Conservation (phyloP, 35 echinoderm and acorn worm species). For the Acanthaster planci region DNA sequence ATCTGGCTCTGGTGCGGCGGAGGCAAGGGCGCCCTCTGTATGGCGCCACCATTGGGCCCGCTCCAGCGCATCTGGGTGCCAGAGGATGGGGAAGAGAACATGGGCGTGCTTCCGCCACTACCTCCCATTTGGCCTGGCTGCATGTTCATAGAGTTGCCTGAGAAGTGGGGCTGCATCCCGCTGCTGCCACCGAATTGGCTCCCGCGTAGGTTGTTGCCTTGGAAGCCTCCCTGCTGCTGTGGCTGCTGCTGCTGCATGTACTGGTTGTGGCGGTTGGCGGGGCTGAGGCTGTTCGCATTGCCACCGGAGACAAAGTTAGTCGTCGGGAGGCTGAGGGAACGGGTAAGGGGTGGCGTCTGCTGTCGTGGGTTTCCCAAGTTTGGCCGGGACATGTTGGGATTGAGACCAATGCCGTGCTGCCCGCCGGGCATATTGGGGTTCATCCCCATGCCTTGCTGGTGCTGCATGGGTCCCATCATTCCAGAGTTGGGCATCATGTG, state of each 20-base stretch:
- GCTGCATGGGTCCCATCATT: conserved; percentile 65
- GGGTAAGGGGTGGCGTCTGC: neutral
- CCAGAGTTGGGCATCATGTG: conserved; percentile 48
- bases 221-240: conserved; percentile 5
- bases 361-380: conserved; percentile 34
- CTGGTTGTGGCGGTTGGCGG: neutral
- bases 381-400: conserved; percentile 73
- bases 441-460: conserved; percentile 31
- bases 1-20: conserved; percentile 28
- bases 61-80: conserved; percentile 11
- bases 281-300: neutral
- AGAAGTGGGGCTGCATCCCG: conserved; percentile 24
- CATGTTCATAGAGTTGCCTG: conserved; percentile 41
- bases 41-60: neutral
- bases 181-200: neutral
- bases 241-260: conserved; percentile 26
- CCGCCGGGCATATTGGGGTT: conserved; percentile 51
- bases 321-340: conserved; percentile 34
- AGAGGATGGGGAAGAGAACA: neutral
- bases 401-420: conserved; percentile 52
- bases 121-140: conserved; percentile 15
- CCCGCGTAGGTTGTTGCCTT: conserved; percentile 49
- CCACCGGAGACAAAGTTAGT: neutral
- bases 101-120: neutral
- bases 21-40: neutral